Conservation (phyloP, 2,797 vertebrate genomes). For the Trachurus trachurus region DNA sequence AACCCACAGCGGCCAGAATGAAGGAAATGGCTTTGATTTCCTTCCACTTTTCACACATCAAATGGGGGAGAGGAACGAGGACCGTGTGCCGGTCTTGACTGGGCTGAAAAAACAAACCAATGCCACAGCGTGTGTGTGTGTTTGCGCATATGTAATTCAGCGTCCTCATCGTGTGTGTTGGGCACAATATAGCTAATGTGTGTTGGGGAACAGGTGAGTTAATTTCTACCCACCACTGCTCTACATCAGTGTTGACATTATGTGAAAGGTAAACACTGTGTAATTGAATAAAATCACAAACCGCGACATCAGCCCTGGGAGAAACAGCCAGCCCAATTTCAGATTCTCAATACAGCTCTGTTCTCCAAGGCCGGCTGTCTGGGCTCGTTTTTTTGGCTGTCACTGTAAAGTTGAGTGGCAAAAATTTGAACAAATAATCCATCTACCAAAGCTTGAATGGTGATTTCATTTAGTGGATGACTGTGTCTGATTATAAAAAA, state of each 20-base stretch:
- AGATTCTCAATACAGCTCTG: conserved; percentile 76
- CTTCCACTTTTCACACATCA: conserved; percentile 84
- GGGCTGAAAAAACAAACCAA: conserved; percentile 75
- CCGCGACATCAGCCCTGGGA: conserved; percentile 48
- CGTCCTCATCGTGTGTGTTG: conserved; percentile 25
- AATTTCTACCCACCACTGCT: conserved; percentile 65
- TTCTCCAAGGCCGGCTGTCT: conserved; percentile 65
- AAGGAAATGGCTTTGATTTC: conserved; percentile 83
- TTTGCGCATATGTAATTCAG: conserved; percentile 15
- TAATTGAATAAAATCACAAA: conserved; percentile 82
- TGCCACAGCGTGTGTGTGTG: conserved; percentile 29
- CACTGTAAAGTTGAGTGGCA: conserved; percentile 66
- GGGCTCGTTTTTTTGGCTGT: conserved; percentile 63
- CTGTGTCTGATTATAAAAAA: conserved; percentile 60
- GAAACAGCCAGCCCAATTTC: conserved; percentile 51
- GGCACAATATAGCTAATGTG: conserved; percentile 51
- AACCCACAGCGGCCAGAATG: conserved; percentile 68
- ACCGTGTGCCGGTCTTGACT: conserved; percentile 47
- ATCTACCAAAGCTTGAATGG: conserved; percentile 68
- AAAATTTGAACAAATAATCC: conserved; percentile 78
- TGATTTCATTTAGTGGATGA: conserved; percentile 73
- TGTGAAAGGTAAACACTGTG: conserved; percentile 77
- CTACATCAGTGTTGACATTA: conserved; percentile 79
- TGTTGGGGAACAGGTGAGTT: conserved; percentile 78
- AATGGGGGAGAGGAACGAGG: conserved; percentile 53